A percentile compares a stretch with the other conserved stretches of the same genome.
Evolutionary conservation across 2,113 vertebrate genomes (phyloP).

Genomic region (Poecile atricapillus): DNA sequence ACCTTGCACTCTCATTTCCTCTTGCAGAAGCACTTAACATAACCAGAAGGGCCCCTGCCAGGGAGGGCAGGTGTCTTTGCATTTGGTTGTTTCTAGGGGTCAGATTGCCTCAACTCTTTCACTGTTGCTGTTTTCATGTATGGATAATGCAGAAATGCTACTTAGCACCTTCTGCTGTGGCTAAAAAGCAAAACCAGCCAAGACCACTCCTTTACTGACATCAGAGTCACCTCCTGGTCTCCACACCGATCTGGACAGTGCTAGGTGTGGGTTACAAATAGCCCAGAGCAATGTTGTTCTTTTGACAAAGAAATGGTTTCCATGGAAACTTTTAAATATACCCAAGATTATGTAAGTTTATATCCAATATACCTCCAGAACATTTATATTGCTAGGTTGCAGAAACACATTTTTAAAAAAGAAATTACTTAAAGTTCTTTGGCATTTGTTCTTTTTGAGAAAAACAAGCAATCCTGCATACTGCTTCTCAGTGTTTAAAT

Average conservation of each 20-base stretch:
- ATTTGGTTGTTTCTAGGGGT: background rate
- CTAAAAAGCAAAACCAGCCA: background rate
- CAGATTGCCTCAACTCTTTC: background rate
- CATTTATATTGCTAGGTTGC: conserved; percentile 26
- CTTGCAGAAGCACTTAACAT: background rate
- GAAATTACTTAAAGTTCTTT: conserved; percentile 19
- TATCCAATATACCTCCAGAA: conserved; percentile 24
- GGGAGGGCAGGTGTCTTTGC: background rate
- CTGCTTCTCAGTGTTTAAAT: background rate
- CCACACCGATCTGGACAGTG: background rate
- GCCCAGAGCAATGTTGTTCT: conserved; percentile 20
- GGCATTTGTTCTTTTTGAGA: background rate
- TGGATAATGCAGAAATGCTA: background rate
- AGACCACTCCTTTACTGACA: background rate
- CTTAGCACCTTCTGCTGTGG: background rate
- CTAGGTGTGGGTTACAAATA: conserved; percentile 16
- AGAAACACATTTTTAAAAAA: conserved; percentile 33
- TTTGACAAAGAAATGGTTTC: conserved; percentile 59
- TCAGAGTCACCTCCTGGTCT: background rate
- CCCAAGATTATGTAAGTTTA: conserved; percentile 56
- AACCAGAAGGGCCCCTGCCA: background rate
- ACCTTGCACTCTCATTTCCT: background rate
- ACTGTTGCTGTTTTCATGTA: background rate
- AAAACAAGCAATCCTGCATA: background rate
- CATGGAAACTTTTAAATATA: conserved; percentile 61